Evolutionary conservation across 2,888 invertebrate genomes (phyloP), one percentile per base, ranked within the genome.

Genomic region (Orthosia gracilis): DNA sequence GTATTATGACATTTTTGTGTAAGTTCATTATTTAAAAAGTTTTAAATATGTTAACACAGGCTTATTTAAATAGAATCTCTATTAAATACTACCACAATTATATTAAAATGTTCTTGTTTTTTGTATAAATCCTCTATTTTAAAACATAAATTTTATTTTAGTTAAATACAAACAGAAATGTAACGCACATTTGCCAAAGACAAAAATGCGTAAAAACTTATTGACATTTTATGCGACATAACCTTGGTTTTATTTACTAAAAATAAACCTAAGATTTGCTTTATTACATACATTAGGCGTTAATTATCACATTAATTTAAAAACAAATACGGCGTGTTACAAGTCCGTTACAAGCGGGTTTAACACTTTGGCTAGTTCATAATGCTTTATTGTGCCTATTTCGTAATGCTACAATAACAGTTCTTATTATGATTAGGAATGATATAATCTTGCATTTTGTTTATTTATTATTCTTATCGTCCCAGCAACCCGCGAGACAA

Each of bases 391-490:
- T 66, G 18, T 57, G 13, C 4, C 0, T 45, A 1, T 23, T 31
- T 31, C 31, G 9, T 40, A 69, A 11, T 40, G 21, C 18, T n/a
- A 31, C 31, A 4, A 15, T 31, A 23, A 57, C 4, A 31, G 31
- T 13, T 9, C 12, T 0, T 57, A 23, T 17, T 50, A 23, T 17
- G 13, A 23, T 57, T 12, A 49, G n/a, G 4, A 70, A 52, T 59
- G 1, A 59, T 45, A 26, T 47, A 57, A 50, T 57, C 11, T 15
- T 74, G 57, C 40, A 50, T 45, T 54, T 49, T 65, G 49, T 61
- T 65, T 71, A 52, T 65, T 50, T 77, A 47, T 55, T 55, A n/a
- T 61, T 49, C 31, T 77, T 77, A 77, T 71, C 72, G n/a, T 40
- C 40, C 2, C 26, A 50, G 17, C 15, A 18, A 69, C n/a, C 5